Percentiles rank a stretch among this genome's conserved stretches.
Conservation (phyloP, 2,113 vertebrate species). For the Fulmarus glacialis region DNA sequence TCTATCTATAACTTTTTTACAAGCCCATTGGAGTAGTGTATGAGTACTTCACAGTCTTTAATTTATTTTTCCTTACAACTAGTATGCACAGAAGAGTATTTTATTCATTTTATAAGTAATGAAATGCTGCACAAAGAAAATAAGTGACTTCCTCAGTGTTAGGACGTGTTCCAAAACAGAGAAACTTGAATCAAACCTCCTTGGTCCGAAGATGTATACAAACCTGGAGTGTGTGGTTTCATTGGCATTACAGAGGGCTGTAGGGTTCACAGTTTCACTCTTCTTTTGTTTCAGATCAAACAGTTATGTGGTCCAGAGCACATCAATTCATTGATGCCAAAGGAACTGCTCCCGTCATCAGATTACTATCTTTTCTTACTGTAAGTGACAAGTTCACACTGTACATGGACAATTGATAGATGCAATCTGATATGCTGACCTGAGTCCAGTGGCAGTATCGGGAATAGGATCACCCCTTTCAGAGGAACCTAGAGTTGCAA, state of each 20-base stretch:
- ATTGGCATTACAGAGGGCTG: neutral
- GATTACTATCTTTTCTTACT: neutral
- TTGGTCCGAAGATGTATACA: neutral
- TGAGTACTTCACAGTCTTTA: neutral
- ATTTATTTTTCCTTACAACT: neutral
- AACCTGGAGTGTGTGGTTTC: neutral
- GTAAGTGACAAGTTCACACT: neutral
- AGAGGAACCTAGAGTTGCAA: neutral
- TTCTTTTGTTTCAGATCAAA: neutral
- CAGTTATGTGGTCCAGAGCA: neutral
- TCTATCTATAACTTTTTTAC: neutral
- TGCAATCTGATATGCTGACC: neutral
- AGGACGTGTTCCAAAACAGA: neutral
- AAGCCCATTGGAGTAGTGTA: neutral
- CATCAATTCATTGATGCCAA: neutral
- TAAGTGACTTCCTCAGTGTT: neutral
- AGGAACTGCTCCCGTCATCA: neutral
- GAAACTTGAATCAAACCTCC: neutral
- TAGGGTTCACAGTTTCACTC: neutral
- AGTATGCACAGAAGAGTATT: neutral
- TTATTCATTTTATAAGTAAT: neutral
- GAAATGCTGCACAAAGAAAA: neutral
- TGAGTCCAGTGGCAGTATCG: neutral
- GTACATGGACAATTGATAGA: neutral
- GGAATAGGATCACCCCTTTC: fast-evolving